phyloP scores from a whole-genome alignment of 1,140 invertebrate genomes.

The Lucilia sericata region DNA sequence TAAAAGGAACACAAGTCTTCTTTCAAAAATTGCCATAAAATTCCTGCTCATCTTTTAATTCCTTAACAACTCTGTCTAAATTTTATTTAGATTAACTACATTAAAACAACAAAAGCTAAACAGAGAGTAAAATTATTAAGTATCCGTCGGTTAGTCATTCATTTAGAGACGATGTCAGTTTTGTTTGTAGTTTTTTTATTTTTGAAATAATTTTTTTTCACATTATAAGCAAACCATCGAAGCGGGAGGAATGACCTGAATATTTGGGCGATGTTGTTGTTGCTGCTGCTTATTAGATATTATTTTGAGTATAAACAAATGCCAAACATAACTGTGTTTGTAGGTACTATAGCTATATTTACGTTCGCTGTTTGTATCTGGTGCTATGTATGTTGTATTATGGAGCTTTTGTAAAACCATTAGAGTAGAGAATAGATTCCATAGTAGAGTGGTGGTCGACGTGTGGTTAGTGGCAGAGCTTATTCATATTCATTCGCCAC shows the following conservation, averaged over 20 bases:
- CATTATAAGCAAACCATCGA: conserved; percentile 19
- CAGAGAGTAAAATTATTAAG: conserved; percentile 33
- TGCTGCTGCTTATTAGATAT: background rate
- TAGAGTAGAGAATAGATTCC: background rate
- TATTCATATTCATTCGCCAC: too few relatives aligned
- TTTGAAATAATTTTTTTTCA: background rate
- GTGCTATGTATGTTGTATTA: too few relatives aligned
- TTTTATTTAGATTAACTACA: background rate
- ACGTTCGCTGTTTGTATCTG: too few relatives aligned
- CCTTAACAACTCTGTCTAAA: background rate
- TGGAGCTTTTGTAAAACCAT: too few relatives aligned
- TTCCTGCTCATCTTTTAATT: background rate
- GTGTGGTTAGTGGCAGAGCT: background rate
- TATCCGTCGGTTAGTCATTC: conserved; percentile 27
- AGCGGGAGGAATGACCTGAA: conserved; percentile 43
- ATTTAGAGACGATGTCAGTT: conserved; percentile 36
- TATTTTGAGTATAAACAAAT: conserved; percentile 5
- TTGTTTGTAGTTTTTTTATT: background rate
- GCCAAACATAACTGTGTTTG: background rate
- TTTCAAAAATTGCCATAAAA: too few relatives aligned
- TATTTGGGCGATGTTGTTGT: conserved; percentile 31
- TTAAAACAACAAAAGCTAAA: background rate
- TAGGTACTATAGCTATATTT: too few relatives aligned
- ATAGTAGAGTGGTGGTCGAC: background rate
- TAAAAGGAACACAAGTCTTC: too few relatives aligned